Evolutionary conservation across 2,113 vertebrate species (phyloP).

Genomic region (Takifugu bimaculatus): DNA sequence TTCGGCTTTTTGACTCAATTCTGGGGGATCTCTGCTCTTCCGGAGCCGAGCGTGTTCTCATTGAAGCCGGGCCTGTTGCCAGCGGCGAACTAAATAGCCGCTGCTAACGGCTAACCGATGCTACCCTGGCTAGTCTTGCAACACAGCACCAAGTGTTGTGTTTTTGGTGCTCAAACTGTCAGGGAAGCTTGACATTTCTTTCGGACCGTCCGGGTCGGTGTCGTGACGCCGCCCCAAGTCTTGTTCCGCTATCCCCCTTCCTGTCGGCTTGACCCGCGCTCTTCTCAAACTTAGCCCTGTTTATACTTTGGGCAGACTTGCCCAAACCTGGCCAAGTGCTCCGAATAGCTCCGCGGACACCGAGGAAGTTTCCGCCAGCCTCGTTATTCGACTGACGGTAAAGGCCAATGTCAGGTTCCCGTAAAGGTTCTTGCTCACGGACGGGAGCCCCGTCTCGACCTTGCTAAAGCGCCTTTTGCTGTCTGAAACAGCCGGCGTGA

Average conservation of each 20-base stretch:
- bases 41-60: constrained; percentile 24
- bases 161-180: constrained; percentile 26
- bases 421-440: too few species aligned
- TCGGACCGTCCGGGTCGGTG: not conserved
- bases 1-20: not conserved
- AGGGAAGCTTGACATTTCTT: constrained; percentile 12
- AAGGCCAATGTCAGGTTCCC: not conserved
- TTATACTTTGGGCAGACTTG: constrained; percentile 36
- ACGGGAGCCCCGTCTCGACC: too few species aligned
- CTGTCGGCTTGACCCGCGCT: not conserved
- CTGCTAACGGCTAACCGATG: constrained; percentile 41
- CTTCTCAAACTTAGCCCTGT: constrained; percentile 2
- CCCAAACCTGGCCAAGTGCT: constrained; percentile 33
- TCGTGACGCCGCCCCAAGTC: not conserved
- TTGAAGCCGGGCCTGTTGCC: constrained; percentile 25
- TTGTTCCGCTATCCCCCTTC: too few species aligned
- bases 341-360: constrained; percentile 22
- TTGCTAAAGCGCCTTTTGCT: too few species aligned
- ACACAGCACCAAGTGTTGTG: constrained; percentile 50
- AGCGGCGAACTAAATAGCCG: constrained; percentile 49
- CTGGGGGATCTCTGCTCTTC: not conserved
- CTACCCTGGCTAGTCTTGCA: constrained; percentile 46
- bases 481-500: too few species aligned
- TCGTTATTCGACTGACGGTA: constrained; percentile 7
- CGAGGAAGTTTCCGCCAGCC: constrained; percentile 5